These are phyloP conservation scores for Trachymyrmex cornetzi DNA, from an alignment of 1,140 invertebrate genomes.

Conservation along the genomic window DNA sequence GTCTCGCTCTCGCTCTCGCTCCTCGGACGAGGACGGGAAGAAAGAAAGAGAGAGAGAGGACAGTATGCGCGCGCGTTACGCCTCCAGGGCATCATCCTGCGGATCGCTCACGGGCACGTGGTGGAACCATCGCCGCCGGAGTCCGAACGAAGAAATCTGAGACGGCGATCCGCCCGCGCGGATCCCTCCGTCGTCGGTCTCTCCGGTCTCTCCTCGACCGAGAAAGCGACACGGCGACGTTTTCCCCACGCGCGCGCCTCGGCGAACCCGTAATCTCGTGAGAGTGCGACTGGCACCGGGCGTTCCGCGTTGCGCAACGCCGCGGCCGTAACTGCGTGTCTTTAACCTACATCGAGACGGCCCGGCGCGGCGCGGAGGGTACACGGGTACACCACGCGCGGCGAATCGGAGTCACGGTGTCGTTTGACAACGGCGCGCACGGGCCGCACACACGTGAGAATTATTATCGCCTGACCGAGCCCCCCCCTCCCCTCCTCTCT, in stretches of 20 bases:
- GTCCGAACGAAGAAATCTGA: constrained; percentile 1
- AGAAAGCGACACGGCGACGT: constrained; percentile 19
- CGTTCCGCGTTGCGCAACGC: constrained; percentile 66
- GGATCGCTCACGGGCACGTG: constrained; percentile 43
- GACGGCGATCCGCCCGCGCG: neutral
- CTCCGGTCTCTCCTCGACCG: constrained; percentile 1
- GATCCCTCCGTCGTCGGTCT: neutral
- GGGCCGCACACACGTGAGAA: constrained; percentile 70
- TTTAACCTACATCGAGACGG: constrained; percentile 69
- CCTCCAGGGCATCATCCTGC: constrained; percentile 38
- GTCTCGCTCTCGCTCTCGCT: constrained; percentile 18
- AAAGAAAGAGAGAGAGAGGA: neutral
- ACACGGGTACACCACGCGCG: neutral
- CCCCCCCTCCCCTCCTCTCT: neutral
- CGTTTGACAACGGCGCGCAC: constrained; percentile 69
- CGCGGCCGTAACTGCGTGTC: constrained; percentile 69
- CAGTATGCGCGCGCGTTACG: neutral
- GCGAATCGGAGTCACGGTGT: constrained; percentile 69
- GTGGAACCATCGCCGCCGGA: neutral
- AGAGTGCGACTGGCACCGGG: constrained; percentile 25
- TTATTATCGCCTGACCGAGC: constrained; percentile 75
- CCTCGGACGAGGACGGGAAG: neutral
- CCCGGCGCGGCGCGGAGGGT: too few relatives aligned
- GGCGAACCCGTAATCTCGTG: neutral
- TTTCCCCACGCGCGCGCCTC: neutral